Evolutionary conservation across 1,140 invertebrate species (phyloP).

Genomic region (Apis dorsata): DNA sequence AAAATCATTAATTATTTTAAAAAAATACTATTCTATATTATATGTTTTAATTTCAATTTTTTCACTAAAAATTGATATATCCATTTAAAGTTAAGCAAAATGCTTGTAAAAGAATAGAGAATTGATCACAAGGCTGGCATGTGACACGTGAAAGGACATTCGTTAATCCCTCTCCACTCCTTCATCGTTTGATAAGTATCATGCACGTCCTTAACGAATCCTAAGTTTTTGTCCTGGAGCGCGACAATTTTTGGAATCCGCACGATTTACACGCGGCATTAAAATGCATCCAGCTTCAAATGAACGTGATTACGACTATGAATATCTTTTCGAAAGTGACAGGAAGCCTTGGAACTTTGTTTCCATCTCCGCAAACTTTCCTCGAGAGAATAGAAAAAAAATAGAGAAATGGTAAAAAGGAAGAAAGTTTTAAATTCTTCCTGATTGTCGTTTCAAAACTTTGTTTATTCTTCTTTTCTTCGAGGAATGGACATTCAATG

Average conservation of each 20-base stretch:
- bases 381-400: background rate
- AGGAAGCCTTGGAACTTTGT: conserved; percentile 15
- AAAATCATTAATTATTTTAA: no score
- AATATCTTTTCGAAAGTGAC: conserved; percentile 19
- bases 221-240: conserved; percentile 54
- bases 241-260: conserved; percentile 48
- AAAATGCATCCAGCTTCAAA: conserved; percentile 46
- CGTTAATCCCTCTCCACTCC: conserved; percentile 49
- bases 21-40: no score
- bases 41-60: no score
- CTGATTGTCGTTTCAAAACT: conserved; percentile 15
- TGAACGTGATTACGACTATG: conserved; percentile 40
- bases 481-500: background rate
- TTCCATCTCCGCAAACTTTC: conserved; percentile 6
- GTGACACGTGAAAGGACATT: background rate
- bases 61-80: background rate
- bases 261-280: conserved; percentile 18
- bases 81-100: background rate
- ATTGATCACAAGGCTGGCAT: background rate
- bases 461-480: background rate
- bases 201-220: conserved; percentile 59
- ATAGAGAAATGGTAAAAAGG: background rate
- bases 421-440: background rate
- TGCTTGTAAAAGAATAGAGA: background rate
- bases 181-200: conserved; percentile 51